phyloP scores from a whole-genome alignment of 1,140 invertebrate genomes.

The Aphelinus atriplicis region DNA sequence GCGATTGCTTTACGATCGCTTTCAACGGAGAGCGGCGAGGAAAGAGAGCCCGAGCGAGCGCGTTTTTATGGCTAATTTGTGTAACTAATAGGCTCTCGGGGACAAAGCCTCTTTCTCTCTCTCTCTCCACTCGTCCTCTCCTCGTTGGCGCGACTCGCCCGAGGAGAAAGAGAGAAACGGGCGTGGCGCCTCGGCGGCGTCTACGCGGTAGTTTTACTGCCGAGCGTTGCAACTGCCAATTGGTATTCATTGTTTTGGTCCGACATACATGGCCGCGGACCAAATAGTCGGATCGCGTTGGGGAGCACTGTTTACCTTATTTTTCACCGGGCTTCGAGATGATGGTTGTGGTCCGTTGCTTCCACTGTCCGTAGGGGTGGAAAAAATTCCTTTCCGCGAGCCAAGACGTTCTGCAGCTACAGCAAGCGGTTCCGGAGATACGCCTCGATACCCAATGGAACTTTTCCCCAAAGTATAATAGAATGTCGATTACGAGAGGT shows the following conservation, averaged over 20 bases:
- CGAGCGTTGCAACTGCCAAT: slow-evolving; percentile 15
- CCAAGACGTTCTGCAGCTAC: too few species aligned
- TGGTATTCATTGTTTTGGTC: slow-evolving; percentile 30
- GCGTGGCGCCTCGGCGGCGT: slow-evolving; percentile 46
- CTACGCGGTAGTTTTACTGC: slow-evolving; percentile 43
- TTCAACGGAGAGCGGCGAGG: not conserved
- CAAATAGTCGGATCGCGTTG: too few species aligned
- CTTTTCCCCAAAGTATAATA: too few species aligned
- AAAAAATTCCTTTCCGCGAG: too few species aligned
- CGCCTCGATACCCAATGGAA: too few species aligned
- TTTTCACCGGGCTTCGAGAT: too few species aligned
- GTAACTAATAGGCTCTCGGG: slow-evolving; percentile 56
- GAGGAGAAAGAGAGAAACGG: slow-evolving; percentile 21
- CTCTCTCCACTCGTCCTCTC: slow-evolving; percentile 40
- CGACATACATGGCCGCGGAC: too few species aligned
- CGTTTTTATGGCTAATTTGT: slow-evolving; percentile 60
- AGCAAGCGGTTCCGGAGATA: too few species aligned
- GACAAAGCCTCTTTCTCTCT: slow-evolving; percentile 49
- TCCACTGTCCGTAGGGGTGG: too few species aligned
- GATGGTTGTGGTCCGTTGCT: too few species aligned
- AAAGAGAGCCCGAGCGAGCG: slow-evolving; percentile 21
- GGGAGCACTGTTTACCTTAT: too few species aligned
- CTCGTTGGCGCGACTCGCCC: not conserved
- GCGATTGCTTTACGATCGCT: slow-evolving; percentile 1
- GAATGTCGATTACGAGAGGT: too few species aligned